Evolutionary conservation across 2,113 vertebrate species (phyloP), one percentile per base, ranked within the genome.

Genomic region (Nyctereutes procyonoides): DNA sequence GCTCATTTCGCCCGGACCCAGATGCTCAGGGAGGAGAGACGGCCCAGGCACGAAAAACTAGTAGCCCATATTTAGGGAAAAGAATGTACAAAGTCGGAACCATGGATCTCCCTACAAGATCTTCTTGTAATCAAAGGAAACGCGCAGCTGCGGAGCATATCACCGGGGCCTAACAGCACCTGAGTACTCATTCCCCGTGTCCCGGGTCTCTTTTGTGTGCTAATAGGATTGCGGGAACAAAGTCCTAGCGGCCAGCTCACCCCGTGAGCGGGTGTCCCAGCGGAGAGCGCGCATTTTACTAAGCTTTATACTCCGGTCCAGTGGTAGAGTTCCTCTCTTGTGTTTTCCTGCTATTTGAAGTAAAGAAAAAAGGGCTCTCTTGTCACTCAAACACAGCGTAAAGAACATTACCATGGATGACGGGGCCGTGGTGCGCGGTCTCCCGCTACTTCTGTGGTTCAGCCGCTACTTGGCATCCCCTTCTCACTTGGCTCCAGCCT

Each of bases 401-500:
- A 80, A 73, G 71, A 30, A 16, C 30, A 4, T 10, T 13, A 10
- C 2, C 62, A 2, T 0, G 43, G 24, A 12, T 14, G n/a, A 10
- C 0, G 51, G 73, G 67, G 48, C 63, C 0, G 0, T 0, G 3
- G 2, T 5, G 15, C 14, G 51, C 51, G 15, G 14, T 48, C 51
- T 76, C 26, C 32, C 19, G 48, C n/a, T 11, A 1, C 1, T 14
- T 17, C 76, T 11, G 16, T 10, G 51, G 53, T 20, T 20, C 2
- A 0, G 0, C 0, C 1, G 16, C 30, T 3, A 0, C 43, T 9
- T 48, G 15, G 17, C 20, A 11, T 9, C 12, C 14, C 13, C 6
- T 58, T 82, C 26, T 71, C 22, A 1, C 5, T 19, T 8, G 8
- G 32, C 16, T 5, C 7, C n/a, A 1, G 20, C 14, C 55, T 43